Evolutionary conservation across 1,140 invertebrate genomes (phyloP).

Genomic region (Sarcophaga bullata): DNA sequence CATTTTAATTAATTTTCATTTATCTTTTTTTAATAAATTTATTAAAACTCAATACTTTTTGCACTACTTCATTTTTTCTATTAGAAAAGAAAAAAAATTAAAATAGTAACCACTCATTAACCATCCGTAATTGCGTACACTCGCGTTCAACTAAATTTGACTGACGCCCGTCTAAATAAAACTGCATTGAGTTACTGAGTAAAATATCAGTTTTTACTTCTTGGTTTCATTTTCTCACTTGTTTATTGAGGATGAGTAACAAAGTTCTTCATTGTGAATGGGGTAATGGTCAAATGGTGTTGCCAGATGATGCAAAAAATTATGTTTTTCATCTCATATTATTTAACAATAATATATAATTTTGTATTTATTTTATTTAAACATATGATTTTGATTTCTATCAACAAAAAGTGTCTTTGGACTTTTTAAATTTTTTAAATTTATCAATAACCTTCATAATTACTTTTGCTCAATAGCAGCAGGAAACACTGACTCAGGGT

Average conservation of each 20-base stretch:
- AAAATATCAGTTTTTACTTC: too few relatives aligned
- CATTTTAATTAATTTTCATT: neutral
- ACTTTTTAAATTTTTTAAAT: too few relatives aligned
- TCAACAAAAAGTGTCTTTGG: too few relatives aligned
- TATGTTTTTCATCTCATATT: neutral
- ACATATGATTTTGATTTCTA: too few relatives aligned
- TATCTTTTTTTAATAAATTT: neutral
- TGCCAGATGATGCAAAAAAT: too few relatives aligned
- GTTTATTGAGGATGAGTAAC: neutral
- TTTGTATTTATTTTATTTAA: too few relatives aligned
- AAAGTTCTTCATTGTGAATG: neutral
- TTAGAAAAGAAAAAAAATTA: neutral
- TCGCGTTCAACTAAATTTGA: neutral
- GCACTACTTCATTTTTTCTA: slow-evolving; percentile 14
- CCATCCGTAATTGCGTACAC: neutral
- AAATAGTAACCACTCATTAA: neutral
- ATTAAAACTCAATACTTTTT: neutral
- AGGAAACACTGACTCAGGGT: too few relatives aligned
- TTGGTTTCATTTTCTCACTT: too few relatives aligned
- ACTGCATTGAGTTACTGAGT: slow-evolving; percentile 4
- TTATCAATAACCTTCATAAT: too few relatives aligned
- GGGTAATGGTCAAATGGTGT: too few relatives aligned
- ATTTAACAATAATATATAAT: neutral
- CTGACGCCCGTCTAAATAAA: slow-evolving; percentile 6
- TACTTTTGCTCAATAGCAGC: too few relatives aligned